Percentiles rank a stretch among this genome's conserved stretches.
phyloP scores from a whole-genome alignment of 1,140 invertebrate genomes.

The Drosophila orosa region DNA sequence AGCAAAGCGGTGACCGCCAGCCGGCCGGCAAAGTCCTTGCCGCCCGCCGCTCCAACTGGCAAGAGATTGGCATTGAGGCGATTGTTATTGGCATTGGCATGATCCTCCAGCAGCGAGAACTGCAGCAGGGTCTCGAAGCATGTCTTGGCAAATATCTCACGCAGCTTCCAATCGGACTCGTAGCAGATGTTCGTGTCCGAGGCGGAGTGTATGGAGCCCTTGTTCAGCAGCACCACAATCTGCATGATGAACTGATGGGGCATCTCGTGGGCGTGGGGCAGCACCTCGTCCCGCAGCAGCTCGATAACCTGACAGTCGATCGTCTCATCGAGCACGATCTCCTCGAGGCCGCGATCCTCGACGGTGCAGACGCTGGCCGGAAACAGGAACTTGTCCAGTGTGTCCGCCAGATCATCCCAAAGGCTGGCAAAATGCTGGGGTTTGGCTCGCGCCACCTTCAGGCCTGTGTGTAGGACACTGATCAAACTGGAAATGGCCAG shows the following conservation, averaged over 20 bases:
- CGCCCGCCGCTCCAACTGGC: slow-evolving; percentile 56
- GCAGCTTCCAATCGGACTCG: slow-evolving; percentile 92
- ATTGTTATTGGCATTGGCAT: slow-evolving; percentile 79
- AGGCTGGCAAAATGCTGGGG: slow-evolving; percentile 89
- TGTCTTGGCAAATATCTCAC: slow-evolving; percentile 97
- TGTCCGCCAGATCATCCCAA: slow-evolving; percentile 94
- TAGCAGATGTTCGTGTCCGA: slow-evolving; percentile 89
- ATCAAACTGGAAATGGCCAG: slow-evolving; percentile 92
- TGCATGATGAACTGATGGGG: slow-evolving; percentile 94
- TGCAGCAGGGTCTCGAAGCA: slow-evolving; percentile 98
- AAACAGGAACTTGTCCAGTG: slow-evolving; percentile 96
- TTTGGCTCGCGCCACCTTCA: slow-evolving; percentile 93
- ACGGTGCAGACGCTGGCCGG: slow-evolving; percentile 86
- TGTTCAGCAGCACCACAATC: slow-evolving; percentile 95
- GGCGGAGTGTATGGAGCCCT: slow-evolving; percentile 96
- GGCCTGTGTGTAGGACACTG: slow-evolving; percentile 91
- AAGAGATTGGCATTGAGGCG: slow-evolving; percentile 72
- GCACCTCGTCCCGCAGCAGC: slow-evolving; percentile 92
- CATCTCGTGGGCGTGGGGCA: slow-evolving; percentile 91
- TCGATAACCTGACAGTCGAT: slow-evolving; percentile 95
- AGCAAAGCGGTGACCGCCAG: slow-evolving; percentile 95
- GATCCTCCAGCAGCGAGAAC: slow-evolving; percentile 92
- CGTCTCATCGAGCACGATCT: slow-evolving; percentile 92
- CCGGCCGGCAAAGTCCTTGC: slow-evolving; percentile 90
- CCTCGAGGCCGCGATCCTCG: slow-evolving; percentile 90